phyloP scores from a whole-genome alignment of 1,140 invertebrate genomes.

The Hydropsyche tenuis region DNA sequence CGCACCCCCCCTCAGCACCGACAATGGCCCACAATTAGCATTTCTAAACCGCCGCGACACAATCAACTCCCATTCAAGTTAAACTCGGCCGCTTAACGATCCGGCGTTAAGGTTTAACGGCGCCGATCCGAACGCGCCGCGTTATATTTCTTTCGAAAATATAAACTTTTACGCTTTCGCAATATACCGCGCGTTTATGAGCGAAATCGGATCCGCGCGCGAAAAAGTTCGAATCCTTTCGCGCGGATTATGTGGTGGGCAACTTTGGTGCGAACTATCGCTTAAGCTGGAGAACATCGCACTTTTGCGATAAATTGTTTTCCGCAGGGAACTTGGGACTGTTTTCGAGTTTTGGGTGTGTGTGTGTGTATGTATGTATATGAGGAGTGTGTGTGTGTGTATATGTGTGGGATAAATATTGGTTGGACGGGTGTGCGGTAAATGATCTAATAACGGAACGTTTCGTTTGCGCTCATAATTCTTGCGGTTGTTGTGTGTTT shows the following conservation, averaged over 20 bases:
- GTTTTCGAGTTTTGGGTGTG: too few relatives aligned
- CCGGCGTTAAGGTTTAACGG: not conserved
- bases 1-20: too few relatives aligned
- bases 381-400: too few relatives aligned
- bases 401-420: too few relatives aligned
- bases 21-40: constrained; percentile 2
- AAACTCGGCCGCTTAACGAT: constrained; percentile 7
- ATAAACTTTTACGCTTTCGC: too few relatives aligned
- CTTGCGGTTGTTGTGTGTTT: too few relatives aligned
- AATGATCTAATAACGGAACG: too few relatives aligned
- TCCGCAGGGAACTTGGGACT: not conserved
- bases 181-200: too few relatives aligned
- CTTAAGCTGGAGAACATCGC: not conserved
- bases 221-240: constrained; percentile 20
- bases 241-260: constrained; percentile 2
- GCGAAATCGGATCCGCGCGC: not conserved
- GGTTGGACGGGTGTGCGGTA: too few relatives aligned
- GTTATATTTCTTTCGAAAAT: too few relatives aligned
- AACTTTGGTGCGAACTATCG: constrained; percentile 6
- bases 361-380: too few relatives aligned
- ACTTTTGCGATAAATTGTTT: constrained; percentile 6
- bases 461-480: too few relatives aligned
- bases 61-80: constrained; percentile 18
- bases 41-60: constrained; percentile 8
- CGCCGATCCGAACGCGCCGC: not conserved